Evolutionary conservation across 2,888 invertebrate genomes (phyloP), one percentile per base, ranked within the genome.

Genomic region (Phyto melanocephala): DNA sequence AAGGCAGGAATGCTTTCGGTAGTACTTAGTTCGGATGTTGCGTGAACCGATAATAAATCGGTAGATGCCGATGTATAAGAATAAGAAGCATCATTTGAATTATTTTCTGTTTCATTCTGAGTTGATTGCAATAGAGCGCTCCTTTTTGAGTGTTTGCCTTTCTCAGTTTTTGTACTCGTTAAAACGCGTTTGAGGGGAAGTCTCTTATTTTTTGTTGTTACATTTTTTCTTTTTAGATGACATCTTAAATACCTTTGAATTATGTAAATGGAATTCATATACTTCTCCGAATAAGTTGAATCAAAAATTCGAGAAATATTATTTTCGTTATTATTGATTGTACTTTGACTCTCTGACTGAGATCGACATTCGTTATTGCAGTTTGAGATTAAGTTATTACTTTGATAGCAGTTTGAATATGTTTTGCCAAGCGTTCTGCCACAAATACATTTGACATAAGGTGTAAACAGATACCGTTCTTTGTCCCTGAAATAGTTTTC

Each of bases 51-150:
- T 58, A 89, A 85, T 17, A 87, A 80, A 13, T 86, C 88, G n/a
- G 89, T 88, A 17, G 88, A 88, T 28, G 87, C 87, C 24, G 88
- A 89, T 33, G 88, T 88, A 67, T 87, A 88, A 17, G 89, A 89
- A 67, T 87, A 89, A 17, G 89, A 88, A 17, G 87, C 87, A 28
- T 87, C 86, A 63, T 88, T 88, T 0, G 89, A 88, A 42, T 85
- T 84, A 77, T 87, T 87, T 81, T 88, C 89, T 45, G 86, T 85
- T 2, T 72, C 71, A 33, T 20, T 35, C 28, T 54, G 54, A 50
- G 15, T 68, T 45, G 56, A 22, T 7, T 81, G 83, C 40, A 71
- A 22, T 33, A 83, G 67, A 28, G 71, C 54, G 75, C 67, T 42
- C 35, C 72, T 7, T 7, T 10, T 20, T 7, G 47, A 20, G 6